A percentile compares a stretch with the other conserved stretches of the same genome.
Conservation (phyloP, 2,888 invertebrate species). For the Subacronicta megacephala region DNA sequence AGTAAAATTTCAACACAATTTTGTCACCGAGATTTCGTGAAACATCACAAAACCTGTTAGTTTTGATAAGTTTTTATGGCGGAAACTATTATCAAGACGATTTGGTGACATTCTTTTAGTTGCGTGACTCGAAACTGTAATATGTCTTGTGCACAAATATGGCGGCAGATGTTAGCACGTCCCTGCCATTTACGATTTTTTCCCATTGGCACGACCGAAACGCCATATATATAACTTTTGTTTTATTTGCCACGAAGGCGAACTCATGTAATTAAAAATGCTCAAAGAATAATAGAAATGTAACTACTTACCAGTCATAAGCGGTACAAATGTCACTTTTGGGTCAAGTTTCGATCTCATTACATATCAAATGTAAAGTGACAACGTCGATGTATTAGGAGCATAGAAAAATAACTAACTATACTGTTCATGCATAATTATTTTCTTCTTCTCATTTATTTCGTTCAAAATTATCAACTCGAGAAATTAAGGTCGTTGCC, state of each 20-base stretch:
- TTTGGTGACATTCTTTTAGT: slow-evolving; percentile 48
- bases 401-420: no score
- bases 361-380: no score
- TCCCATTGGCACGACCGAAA: slow-evolving; percentile 10
- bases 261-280: no score
- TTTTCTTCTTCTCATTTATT: slow-evolving; percentile 33
- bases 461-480: slow-evolving; percentile 63
- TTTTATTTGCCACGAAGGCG: not conserved
- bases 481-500: slow-evolving; percentile 72
- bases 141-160: slow-evolving; percentile 43
- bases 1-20: no score
- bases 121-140: slow-evolving; percentile 36
- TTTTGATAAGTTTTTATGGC: slow-evolving; percentile 4
- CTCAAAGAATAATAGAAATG: no score
- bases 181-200: slow-evolving; percentile 26
- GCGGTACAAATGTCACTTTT: no score
- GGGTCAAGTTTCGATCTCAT: no score
- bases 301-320: no score
- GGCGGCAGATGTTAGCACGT: slow-evolving; percentile 44
- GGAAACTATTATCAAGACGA: slow-evolving; percentile 28
- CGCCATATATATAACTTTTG: not conserved
- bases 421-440: no score
- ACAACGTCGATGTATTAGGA: no score
- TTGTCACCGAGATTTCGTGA: no score
- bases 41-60: slow-evolving; percentile 4